These are phyloP conservation scores for Scaptomyza parva DNA, from an alignment of 2,888 invertebrate species.

Conservation along the genomic window DNA sequence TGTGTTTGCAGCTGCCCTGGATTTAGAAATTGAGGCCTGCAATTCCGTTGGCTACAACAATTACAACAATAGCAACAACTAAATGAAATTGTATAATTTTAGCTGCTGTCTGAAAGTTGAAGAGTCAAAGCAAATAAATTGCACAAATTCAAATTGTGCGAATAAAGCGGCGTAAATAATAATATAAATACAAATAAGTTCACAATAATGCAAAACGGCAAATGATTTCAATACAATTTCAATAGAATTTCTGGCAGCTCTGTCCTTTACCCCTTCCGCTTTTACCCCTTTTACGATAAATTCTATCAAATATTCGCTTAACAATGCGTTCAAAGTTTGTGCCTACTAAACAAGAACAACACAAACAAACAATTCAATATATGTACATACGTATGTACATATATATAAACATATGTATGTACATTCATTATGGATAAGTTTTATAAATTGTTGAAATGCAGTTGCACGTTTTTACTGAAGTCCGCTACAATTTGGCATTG, in stretches of 20 bases:
- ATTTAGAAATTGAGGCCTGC: conserved; percentile 5
- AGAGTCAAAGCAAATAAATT: conserved; percentile 72
- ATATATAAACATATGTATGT: too few relatives aligned
- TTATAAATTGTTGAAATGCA: conserved; percentile 27
- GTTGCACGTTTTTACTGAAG: conserved; percentile 13
- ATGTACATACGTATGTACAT: not conserved
- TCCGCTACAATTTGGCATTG: conserved; percentile 27
- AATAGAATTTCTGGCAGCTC: conserved; percentile 61
- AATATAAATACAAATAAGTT: conserved; percentile 23
- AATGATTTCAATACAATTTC: conserved; percentile 70
- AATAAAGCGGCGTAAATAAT: conserved; percentile 26
- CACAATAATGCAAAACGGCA: conserved; percentile 58
- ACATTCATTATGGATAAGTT: conserved; percentile 25
- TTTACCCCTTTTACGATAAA: not conserved
- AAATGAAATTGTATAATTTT: conserved; percentile 44
- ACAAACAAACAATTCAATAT: conserved; percentile 5
- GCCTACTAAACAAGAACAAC: conserved; percentile 13
- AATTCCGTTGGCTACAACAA: conserved; percentile 12
- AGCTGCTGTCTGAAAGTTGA: conserved; percentile 55
- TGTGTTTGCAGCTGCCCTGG: conserved; percentile 1
- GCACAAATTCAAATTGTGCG: conserved; percentile 59
- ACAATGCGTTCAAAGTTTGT: conserved; percentile 27
- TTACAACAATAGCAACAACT: conserved; percentile 28
- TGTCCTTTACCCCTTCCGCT: not conserved
- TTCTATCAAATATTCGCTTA: conserved; percentile 24